Base-by-base conservation (phyloP, 2,113 vertebrate species). In the Gasterosteus aculeatus region DNA sequence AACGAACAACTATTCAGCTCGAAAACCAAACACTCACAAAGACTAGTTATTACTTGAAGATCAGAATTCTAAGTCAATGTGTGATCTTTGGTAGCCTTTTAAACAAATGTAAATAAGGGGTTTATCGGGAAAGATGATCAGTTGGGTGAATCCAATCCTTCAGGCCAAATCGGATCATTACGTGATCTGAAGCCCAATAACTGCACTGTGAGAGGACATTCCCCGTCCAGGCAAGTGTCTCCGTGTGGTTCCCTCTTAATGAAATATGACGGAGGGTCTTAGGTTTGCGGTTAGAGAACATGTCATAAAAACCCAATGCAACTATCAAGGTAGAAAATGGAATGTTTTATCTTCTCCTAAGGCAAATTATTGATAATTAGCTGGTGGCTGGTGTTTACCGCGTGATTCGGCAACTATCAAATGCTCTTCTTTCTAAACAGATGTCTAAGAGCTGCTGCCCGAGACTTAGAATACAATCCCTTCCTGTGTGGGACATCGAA, bases 81-180 rank as follows among this genome's bases (percentile, higher is more conserved):
- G n/a, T 59, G 53, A 65, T 35, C n/a, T 47, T 56, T 4, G 31
- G 33, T 61, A 22, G 19, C 3, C 35, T 31, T 53, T 73, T 16
- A 73, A 69, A 69, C 49, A 69, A 78, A 84, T 65, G 59, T 53
- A 77, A 69, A 80, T 65, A 2, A 47, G 9, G 53, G 41, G 66
- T 64, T 61, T 69, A 72, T 66, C 35, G 57, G 63, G 56, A 16
- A 78, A 70, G 70, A 67, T 35, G 16, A 39, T 79, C 31, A 60
- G 19, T 38, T 77, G 18, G 18, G 26, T 79, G 63, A 78, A 81
- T 74, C 33, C 3, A 61, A 77, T 63, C 33, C n/a, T 65, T 54
- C 33, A 42, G 58, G 31, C 31, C 12, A 81, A 75, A 80, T 69
- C 22, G 41, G 59, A 75, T 75, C 7, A 65, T 53, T n/a, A 39